These are phyloP conservation scores for Actenoides lindsayi DNA, from an alignment of 2,113 vertebrate species.

Conservation along the genomic window DNA sequence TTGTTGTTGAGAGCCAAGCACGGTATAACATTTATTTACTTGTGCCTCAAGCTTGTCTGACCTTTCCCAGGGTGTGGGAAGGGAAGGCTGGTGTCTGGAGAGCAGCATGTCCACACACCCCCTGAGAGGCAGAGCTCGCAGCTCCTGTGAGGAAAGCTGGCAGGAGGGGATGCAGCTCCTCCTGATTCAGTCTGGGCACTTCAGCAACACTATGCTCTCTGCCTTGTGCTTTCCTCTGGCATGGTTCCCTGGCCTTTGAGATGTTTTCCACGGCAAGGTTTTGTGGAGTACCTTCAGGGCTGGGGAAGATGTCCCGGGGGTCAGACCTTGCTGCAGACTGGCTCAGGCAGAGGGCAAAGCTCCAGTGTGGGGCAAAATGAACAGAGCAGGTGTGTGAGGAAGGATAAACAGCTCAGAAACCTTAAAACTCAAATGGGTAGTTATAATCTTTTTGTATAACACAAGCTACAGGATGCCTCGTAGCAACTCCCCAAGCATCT, in stretches of 20 bases:
- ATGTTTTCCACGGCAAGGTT: background rate
- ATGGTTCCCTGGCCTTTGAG: background rate
- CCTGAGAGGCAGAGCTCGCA: accelerated
- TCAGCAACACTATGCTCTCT: background rate
- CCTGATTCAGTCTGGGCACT: background rate
- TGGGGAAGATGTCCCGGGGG: background rate
- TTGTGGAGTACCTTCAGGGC: background rate
- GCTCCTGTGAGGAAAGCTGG: accelerated
- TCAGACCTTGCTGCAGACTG: background rate
- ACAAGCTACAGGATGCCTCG: accelerated
- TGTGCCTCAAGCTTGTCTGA: background rate
- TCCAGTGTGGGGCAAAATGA: background rate
- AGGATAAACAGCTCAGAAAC: background rate
- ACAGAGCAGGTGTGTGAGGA: accelerated
- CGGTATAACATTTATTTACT: background rate
- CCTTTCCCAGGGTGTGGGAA: background rate
- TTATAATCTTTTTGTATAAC: background rate
- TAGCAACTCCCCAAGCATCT: background rate
- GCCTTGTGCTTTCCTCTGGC: background rate
- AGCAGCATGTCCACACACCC: accelerated
- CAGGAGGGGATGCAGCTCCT: background rate
- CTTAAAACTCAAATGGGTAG: background rate
- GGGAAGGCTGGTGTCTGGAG: background rate
- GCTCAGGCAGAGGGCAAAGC: background rate
- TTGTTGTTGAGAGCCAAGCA: background rate